Evolutionary conservation across 2,888 invertebrate species (phyloP).

Genomic region (Agonum fuliginosum): DNA sequence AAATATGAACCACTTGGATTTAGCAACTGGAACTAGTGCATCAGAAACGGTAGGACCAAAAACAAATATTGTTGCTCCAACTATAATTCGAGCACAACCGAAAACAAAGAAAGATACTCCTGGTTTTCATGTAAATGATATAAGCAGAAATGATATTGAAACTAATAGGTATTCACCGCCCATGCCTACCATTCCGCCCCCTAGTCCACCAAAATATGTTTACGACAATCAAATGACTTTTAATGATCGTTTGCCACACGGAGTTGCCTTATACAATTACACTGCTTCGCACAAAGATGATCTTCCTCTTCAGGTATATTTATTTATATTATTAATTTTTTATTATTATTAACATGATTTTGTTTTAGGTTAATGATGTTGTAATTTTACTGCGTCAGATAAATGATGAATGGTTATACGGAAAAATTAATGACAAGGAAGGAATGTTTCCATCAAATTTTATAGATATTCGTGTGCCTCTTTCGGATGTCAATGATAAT

Average conservation of each 20-base stretch:
- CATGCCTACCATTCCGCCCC: conserved; percentile 87
- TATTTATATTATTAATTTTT: conserved; percentile 6
- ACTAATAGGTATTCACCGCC: conserved; percentile 79
- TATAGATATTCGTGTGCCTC: conserved; percentile 84
- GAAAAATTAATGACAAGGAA: conserved; percentile 78
- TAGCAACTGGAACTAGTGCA: conserved; percentile 25
- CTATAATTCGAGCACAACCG: conserved; percentile 84
- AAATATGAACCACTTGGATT: conserved; percentile 41
- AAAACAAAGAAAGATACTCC: conserved; percentile 68
- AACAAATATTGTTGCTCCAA: conserved; percentile 76
- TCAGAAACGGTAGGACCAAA: conserved; percentile 71
- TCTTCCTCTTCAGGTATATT: conserved; percentile 84
- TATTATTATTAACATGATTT: background rate
- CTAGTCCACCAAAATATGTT: conserved; percentile 80
- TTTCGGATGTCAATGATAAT: conserved; percentile 72
- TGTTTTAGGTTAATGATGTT: conserved; percentile 80
- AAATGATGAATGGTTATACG: conserved; percentile 88
- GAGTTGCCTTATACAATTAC: conserved; percentile 87
- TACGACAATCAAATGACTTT: conserved; percentile 65
- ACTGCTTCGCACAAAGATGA: conserved; percentile 84
- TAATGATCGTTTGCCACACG: conserved; percentile 78
- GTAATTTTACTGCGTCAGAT: conserved; percentile 82
- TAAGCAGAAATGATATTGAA: conserved; percentile 24
- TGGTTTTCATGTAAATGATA: conserved; percentile 7
- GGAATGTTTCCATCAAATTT: conserved; percentile 91